Evolutionary conservation across 2,113 vertebrate genomes (phyloP), one percentile per base, ranked within the genome.

Genomic region (Corythoichthys haematopterus): DNA sequence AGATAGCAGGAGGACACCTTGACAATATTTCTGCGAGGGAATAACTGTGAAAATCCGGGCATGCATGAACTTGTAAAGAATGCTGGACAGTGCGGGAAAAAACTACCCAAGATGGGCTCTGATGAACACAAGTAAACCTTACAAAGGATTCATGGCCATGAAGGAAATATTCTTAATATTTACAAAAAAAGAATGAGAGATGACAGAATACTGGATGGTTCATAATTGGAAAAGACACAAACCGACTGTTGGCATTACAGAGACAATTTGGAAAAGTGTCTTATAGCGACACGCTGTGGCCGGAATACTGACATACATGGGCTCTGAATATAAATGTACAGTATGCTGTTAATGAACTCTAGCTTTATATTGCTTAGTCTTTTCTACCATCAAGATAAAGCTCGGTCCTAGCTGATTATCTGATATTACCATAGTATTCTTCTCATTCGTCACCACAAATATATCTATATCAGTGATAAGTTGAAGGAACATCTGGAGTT

Each of bases 341-440:
- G 83, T 91, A 89, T 88, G 88, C 87, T 90, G 81, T 88, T 88
- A 87, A 88, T 77, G 69, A 89, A 91, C 85, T 70, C 73, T 92
- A 91, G 90, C 92, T 92, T 93, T 93, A 90, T 92, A 93, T 86
- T 84, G 90, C 89, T 90, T 88, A 83, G 88, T 88, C 83, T 88
- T 91, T 92, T 93, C 83, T 91, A 91, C 91, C 83, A 88, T 87
- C 90, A 90, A 73, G 78, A 92, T 88, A 90, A 88, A 89, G 88
- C 77, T 69, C 87, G 86, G 85, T 91, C 89, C 84, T 90, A 92
- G 90, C 88, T 86, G 80, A 90, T 91, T 43, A 91, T 86, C 87
- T 90, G 87, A 84, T 87, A 92, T 89, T 86, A 89, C 76, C 81
- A 90, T 90, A 90, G 85, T 88, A 90, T 92, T 92, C 79, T 91